These are phyloP conservation scores for Xylophagus ater DNA, from an alignment of 2,888 invertebrate species.

Conservation along the genomic window DNA sequence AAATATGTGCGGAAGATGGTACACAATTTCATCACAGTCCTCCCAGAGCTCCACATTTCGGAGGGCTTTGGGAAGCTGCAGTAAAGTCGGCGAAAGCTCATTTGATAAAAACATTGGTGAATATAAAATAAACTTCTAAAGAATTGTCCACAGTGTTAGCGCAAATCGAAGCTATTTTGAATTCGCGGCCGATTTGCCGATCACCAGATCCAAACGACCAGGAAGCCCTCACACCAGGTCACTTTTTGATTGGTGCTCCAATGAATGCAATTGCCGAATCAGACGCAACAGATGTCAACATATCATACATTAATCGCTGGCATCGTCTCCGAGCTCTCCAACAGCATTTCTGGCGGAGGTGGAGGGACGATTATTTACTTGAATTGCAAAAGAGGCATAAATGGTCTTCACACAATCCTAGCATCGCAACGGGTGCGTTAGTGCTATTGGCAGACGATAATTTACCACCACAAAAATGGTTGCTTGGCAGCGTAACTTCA, in stretches of 20 bases:
- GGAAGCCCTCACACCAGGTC: constrained; percentile 7
- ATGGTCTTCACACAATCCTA: constrained; percentile 3
- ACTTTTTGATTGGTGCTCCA: constrained; percentile 8
- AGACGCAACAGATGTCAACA: background rate
- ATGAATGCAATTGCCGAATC: constrained; percentile 2
- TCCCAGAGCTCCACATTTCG: constrained; percentile 6
- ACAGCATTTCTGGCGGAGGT: constrained; percentile 11
- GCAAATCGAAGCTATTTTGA: constrained; percentile 9
- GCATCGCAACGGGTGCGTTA: constrained; percentile 3
- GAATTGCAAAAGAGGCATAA: constrained; percentile 12
- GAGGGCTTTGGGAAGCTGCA: no score
- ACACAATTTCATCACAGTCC: constrained; percentile 8
- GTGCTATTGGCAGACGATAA: constrained; percentile 11
- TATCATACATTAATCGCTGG: constrained; percentile 7
- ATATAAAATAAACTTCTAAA: constrained; percentile 5
- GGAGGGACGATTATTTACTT: constrained; percentile 8
- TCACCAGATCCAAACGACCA: constrained; percentile 10
- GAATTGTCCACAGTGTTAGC: constrained; percentile 9
- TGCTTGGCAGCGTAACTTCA: constrained; percentile 10
- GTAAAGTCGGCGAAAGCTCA: constrained; percentile 7
- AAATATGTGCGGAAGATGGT: no score
- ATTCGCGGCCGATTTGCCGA: constrained; percentile 8
- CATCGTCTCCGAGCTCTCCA: constrained; percentile 7
- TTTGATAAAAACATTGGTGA: constrained; percentile 1
- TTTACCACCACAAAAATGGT: constrained; percentile 10